Base-by-base conservation (phyloP, 2,888 invertebrate genomes). In the Helleia helle region DNA sequence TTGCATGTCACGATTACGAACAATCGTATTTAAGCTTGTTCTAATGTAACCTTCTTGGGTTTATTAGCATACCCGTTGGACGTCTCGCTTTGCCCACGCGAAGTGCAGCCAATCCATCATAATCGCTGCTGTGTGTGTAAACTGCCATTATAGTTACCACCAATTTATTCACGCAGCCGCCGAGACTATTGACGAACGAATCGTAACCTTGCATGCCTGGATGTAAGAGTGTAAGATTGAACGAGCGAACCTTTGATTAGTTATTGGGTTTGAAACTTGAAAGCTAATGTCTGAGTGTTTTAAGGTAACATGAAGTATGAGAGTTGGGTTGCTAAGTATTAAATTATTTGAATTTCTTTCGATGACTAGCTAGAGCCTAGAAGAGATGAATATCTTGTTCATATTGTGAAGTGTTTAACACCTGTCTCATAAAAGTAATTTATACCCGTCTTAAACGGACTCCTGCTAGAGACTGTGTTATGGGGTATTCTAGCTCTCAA, bases 31-130 rank as follows among this genome's bases (percentile, higher is more conserved):
- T 58, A 54, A 58, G 55, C 62, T 59, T 58, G 69, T 68, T 70
- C 65, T 60, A 59, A 62, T 61, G 64, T 66, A 67, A 62, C 66
- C 63, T 55, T 53, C 52, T 50, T 40, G 50, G 48, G 44, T 59
- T 59, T 59, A 80, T 81, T 81, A 77, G 80, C 81, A 81, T 81
- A 81, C 80, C 67, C 54, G 77, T 68, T 64, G 65, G 71, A 71
- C 71, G 56, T 65, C 64, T 54, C 71, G 56, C 65, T 63, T 54
- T 62, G 66, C 80, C 80, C 73, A 79, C 81, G 77, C 79, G 58
- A 54, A 52, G 52, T 45, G 56, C 64, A 52, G 58, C 60, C 70
- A 66, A 80, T 81, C 75, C 76, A 71, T 80, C 81, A 81, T 80
- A 76, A 44, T 46, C 43, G 47, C 47, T 39, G 52, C 47, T 58